Evolutionary conservation across 1,140 invertebrate genomes (phyloP).

Genomic region (Drosophila repleta): DNA sequence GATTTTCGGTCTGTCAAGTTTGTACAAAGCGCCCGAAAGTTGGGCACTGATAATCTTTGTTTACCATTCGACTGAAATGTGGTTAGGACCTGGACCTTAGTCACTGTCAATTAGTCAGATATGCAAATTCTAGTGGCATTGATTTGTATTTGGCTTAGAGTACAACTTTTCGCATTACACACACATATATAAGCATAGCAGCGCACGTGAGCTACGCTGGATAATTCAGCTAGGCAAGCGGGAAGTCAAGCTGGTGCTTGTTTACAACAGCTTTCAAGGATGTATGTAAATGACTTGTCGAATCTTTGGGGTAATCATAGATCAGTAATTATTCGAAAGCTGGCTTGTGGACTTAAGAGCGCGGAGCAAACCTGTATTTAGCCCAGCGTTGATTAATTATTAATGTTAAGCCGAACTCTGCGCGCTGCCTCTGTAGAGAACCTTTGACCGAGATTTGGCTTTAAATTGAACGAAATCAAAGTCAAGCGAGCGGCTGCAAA

Average conservation of each 20-base stretch:
- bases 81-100: neutral
- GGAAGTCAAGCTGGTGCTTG: neutral
- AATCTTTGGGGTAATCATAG: neutral
- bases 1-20: slow-evolving; percentile 40
- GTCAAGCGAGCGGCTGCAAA: slow-evolving; percentile 11
- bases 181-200: neutral
- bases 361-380: neutral
- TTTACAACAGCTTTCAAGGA: neutral
- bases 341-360: neutral
- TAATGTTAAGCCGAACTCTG: neutral
- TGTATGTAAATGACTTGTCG: neutral
- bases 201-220: neutral
- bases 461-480: slow-evolving; percentile 43
- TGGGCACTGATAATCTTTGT: slow-evolving; percentile 46
- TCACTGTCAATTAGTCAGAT: slow-evolving; percentile 22
- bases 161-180: neutral
- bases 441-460: slow-evolving; percentile 8
- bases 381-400: slow-evolving; percentile 1
- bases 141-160: neutral
- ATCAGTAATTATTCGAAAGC: neutral
- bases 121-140: slow-evolving; percentile 3
- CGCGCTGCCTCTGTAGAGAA: neutral
- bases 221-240: neutral
- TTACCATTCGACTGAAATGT: slow-evolving; percentile 17
- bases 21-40: slow-evolving; percentile 31